Evolutionary conservation across 1,140 invertebrate species (phyloP), one percentile per base, ranked within the genome.

Genomic region (Macrobrachium nipponense): DNA sequence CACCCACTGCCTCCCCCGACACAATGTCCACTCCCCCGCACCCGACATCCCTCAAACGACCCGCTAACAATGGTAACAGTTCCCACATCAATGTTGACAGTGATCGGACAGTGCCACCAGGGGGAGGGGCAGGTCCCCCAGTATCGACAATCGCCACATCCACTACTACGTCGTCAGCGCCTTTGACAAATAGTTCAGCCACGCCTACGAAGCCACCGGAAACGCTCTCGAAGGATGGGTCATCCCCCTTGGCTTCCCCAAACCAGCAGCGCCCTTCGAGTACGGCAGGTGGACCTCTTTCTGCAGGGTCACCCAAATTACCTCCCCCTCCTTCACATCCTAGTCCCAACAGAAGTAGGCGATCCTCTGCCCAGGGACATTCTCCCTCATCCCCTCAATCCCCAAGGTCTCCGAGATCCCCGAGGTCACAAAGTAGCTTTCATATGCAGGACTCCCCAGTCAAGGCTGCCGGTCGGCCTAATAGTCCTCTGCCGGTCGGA

Each of bases 241-340:
- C 17, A 15, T 73, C 80, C 18, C 68, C 80, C 68, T 60, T 60
- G 80, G 43, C 80, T 18, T 72, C 80, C 43, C 66, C 66, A 20
- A 44, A 27, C 64, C 18, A n/a, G n/a, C 64, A 68, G 64, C n/a
- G 64, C 27, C 27, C 27, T 36, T 36, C 27, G 18, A 27, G n/a
- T 27, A 14, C 64, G n/a, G 64, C 64, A n/a, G n/a, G 18, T 27
- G 17, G 11, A 27, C 27, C 36, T 11, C 80, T 66, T 18, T 12
- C 62, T 11, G 43, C 60, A 44, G 44, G 23, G 60, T 23, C 64
- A 27, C 82, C 82, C 15, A 68, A 70, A 36, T 68, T 86, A 58
- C 83, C 83, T 27, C 83, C 83, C 20, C 83, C 83, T 20, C 83
- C 83, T 59, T 20, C 77, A 44, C 77, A 75, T 66, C 83, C 83